These are phyloP conservation scores for Hiodon alosoides DNA, from an alignment of 2,113 vertebrate genomes.

Conservation along the genomic window DNA sequence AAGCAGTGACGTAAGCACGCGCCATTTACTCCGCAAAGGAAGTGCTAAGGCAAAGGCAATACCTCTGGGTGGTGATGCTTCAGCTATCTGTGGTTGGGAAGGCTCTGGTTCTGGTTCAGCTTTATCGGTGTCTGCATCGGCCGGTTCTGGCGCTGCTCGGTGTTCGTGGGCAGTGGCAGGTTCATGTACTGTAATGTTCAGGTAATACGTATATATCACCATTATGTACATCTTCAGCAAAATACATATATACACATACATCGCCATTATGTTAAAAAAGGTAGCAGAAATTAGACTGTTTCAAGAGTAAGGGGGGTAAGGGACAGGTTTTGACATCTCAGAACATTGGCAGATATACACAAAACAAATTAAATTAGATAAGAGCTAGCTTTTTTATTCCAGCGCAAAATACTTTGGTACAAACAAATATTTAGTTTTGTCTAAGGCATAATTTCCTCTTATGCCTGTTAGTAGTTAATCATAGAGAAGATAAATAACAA, in stretches of 20 bases:
- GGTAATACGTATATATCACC: constrained; percentile 43
- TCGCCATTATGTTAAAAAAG: constrained; percentile 28
- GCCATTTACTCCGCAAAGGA: no score
- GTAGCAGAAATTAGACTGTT: constrained; percentile 5
- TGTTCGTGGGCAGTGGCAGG: constrained; percentile 18
- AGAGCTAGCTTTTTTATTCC: no score
- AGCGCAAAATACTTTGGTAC: not conserved
- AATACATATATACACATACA: no score
- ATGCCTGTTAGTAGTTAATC: not conserved
- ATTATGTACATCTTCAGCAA: not conserved
- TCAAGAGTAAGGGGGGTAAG: not conserved
- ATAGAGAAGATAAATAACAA: not conserved
- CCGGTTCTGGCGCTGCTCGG: constrained; percentile 18
- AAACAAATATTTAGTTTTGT: not conserved
- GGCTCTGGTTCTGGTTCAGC: constrained; percentile 20
- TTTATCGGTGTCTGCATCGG: constrained; percentile 19
- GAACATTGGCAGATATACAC: not conserved
- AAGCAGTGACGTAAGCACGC: no score
- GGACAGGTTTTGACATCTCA: no score
- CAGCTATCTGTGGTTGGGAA: constrained; percentile 32
- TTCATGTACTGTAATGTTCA: constrained; percentile 35
- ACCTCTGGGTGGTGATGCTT: constrained; percentile 27
- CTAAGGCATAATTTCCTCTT: not conserved
- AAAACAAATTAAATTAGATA: no score
- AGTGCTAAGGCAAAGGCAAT: not conserved